A percentile compares a stretch with the other conserved stretches of the same genome.
phyloP scores from a whole-genome alignment of 1,140 invertebrate genomes.

The Drosophila albomicans region DNA sequence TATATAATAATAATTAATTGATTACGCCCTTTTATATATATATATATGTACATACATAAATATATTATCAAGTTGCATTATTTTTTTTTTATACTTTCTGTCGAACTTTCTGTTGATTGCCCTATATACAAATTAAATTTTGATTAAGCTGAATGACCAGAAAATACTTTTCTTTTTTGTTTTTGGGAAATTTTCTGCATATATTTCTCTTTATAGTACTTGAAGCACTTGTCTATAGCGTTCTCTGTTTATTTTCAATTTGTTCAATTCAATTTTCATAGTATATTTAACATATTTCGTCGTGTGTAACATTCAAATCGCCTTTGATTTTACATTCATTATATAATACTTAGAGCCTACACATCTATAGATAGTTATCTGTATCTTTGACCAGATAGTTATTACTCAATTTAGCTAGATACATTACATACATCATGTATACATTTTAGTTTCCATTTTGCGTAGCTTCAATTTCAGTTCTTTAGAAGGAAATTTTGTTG shows the following conservation, averaged over 20 bases:
- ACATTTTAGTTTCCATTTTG: conserved; percentile 16
- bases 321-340: conserved; percentile 18
- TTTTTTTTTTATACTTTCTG: conserved; percentile 10
- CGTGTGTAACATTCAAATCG: conserved; percentile 12
- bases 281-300: conserved; percentile 1
- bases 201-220: conserved; percentile 31
- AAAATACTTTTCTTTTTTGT: neutral
- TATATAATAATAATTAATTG: conserved; percentile 29
- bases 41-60: conserved; percentile 18
- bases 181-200: neutral
- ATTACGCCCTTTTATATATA: conserved; percentile 34
- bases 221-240: conserved; percentile 28
- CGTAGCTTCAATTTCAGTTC: neutral
- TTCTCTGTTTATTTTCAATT: neutral
- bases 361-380: conserved; percentile 6
- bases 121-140: conserved; percentile 52
- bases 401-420: conserved; percentile 7
- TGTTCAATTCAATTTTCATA: neutral
- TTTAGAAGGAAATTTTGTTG: neutral
- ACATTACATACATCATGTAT: conserved; percentile 14
- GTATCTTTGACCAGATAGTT: conserved; percentile 1
- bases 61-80: conserved; percentile 12
- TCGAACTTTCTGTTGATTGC: conserved; percentile 37
- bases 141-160: conserved; percentile 32
- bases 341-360: conserved; percentile 3